Conservation (phyloP, 30 jellyfish, hydroid and myxozoan species). For the Catostylus mosaicus region DNA sequence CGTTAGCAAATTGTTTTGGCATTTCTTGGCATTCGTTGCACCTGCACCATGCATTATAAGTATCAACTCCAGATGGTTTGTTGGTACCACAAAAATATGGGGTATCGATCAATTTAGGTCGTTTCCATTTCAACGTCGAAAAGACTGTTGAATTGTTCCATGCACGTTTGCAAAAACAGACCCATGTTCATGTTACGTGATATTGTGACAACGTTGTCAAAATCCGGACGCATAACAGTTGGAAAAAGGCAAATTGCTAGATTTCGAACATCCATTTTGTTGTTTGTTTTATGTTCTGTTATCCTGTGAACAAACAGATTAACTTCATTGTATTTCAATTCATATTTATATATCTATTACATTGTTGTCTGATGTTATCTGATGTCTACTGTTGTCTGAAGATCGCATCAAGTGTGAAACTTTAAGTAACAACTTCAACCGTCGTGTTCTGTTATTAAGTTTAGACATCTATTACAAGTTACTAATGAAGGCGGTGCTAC, state of each 20-base stretch:
- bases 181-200: slow-evolving; percentile 96
- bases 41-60: background rate
- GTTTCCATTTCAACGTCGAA: slow-evolving; percentile 63
- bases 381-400: no score
- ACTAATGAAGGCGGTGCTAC: no score
- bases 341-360: no score
- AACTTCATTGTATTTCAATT: no score
- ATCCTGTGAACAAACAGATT: slow-evolving; percentile 56
- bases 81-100: background rate
- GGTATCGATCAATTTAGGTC: slow-evolving; percentile 2
- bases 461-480: no score
- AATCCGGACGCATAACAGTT: slow-evolving; percentile 91
- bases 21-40: background rate
- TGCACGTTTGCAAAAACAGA: slow-evolving; percentile 89
- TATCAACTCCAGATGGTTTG: background rate
- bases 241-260: slow-evolving; percentile 89
- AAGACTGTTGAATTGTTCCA: slow-evolving; percentile 83
- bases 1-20: background rate
- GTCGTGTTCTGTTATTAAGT: no score
- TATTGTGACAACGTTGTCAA: slow-evolving; percentile 69
- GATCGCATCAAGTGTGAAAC: no score
- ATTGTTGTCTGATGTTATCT: no score
- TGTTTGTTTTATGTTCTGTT: slow-evolving; percentile 63
- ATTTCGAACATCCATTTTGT: slow-evolving; percentile 94
- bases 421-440: no score